These are phyloP conservation scores for Chelonoidis abingdonii DNA, from an alignment of 2,113 vertebrate genomes.

Conservation along the genomic window DNA sequence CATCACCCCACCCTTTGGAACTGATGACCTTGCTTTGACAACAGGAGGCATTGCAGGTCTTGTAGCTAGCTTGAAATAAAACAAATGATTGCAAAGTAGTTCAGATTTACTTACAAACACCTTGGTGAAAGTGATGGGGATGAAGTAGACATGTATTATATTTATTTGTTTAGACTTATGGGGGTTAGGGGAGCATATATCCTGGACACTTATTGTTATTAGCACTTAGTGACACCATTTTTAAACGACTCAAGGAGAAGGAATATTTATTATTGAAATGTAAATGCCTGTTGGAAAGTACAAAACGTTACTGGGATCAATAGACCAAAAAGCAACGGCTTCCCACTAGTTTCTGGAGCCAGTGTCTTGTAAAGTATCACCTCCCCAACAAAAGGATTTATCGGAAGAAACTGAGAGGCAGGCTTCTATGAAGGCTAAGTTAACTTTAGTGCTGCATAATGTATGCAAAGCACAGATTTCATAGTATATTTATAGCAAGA, in stretches of 20 bases:
- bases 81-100: background rate
- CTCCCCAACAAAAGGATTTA: background rate
- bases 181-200: background rate
- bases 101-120: background rate
- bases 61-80: background rate
- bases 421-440: background rate
- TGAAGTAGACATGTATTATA: background rate
- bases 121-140: background rate
- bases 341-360: background rate
- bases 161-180: background rate
- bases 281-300: background rate
- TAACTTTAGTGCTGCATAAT: background rate
- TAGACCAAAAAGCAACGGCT: background rate
- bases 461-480: background rate
- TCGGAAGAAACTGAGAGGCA: background rate
- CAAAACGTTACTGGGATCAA: background rate
- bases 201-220: background rate
- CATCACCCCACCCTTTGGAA: background rate
- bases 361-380: background rate
- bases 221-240: background rate
- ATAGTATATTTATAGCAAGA: background rate
- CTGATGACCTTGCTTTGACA: background rate
- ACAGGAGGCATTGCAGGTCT: background rate
- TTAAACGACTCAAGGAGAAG: background rate
- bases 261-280: background rate